These are phyloP conservation scores for Coreoperca whiteheadi DNA, from an alignment of 2,113 vertebrate genomes.

Conservation along the genomic window DNA sequence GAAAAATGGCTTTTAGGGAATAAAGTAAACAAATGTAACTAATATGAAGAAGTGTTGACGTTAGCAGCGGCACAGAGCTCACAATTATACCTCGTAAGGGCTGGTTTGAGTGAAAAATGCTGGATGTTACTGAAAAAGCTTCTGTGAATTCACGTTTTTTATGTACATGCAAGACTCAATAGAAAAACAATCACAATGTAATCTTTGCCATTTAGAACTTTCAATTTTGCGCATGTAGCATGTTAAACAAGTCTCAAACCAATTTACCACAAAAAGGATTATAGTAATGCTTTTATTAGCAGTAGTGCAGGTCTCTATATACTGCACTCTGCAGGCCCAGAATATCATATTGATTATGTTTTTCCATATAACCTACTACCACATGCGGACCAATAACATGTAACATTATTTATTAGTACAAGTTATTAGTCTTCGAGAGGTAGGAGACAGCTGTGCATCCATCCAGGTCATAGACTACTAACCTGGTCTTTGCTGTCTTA, in stretches of 20 bases:
- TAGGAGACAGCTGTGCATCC: neutral
- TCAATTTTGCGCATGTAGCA: constrained; percentile 28
- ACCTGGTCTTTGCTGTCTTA: neutral
- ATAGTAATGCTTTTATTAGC: constrained; percentile 36
- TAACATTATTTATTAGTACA: constrained; percentile 16
- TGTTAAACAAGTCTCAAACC: constrained; percentile 48
- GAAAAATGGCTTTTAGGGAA: constrained; percentile 70
- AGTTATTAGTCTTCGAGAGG: neutral
- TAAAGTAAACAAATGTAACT: constrained; percentile 75
- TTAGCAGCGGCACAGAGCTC: constrained; percentile 53
- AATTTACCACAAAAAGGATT: constrained; percentile 22
- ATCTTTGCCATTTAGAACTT: constrained; percentile 53
- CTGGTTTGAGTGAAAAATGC: constrained; percentile 27
- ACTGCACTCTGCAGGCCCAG: neutral
- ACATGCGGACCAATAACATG: constrained; percentile 17
- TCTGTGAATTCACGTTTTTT: constrained; percentile 32
- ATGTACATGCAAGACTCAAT: constrained; percentile 30
- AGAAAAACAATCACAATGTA: constrained; percentile 30
- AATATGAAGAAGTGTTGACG: constrained; percentile 73
- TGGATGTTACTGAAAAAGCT: constrained; percentile 23
- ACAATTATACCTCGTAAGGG: constrained; percentile 56
- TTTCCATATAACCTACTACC: neutral
- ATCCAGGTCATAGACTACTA: constrained; percentile 1
- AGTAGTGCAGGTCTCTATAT: constrained; percentile 27
- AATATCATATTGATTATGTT: constrained; percentile 29